Percentiles rank a stretch among this genome's conserved stretches.
phyloP scores from a whole-genome alignment of 2,797 vertebrate genomes.

The Galagoides demidoff region DNA sequence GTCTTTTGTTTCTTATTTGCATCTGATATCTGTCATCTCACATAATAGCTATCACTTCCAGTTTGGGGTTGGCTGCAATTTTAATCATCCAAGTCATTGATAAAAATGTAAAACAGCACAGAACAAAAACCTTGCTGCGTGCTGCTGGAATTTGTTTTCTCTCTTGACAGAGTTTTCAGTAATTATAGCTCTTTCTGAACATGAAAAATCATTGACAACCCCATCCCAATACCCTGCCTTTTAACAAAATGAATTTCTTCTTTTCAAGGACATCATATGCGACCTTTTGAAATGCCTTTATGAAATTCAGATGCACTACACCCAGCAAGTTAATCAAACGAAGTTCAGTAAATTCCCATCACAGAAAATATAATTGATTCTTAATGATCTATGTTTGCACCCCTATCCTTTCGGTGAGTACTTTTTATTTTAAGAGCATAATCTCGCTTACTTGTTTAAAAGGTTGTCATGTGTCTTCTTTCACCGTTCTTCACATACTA shows the following conservation, averaged over 20 bases:
- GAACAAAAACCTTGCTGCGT: background rate
- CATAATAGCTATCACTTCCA: constrained; percentile 64
- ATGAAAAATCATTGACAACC: constrained; percentile 13
- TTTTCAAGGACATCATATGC: background rate
- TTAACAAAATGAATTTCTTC: background rate
- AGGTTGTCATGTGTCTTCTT: background rate
- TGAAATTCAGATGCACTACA: background rate
- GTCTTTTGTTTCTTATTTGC: constrained; percentile 55
- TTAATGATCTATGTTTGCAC: background rate
- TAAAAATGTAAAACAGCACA: constrained; percentile 53
- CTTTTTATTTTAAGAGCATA: background rate
- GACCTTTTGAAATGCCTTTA: background rate
- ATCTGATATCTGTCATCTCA: constrained; percentile 45
- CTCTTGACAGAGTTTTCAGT: constrained; percentile 30
- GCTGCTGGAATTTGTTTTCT: constrained; percentile 28
- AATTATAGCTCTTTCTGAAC: constrained; percentile 60
- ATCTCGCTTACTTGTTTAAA: background rate
- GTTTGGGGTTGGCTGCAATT: constrained; percentile 49
- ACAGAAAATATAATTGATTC: background rate
- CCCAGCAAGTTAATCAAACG: background rate
- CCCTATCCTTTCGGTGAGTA: background rate
- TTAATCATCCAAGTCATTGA: constrained; percentile 69
- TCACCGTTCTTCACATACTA: background rate
- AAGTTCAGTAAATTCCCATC: background rate
- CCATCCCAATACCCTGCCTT: background rate